Conservation (phyloP, 2,113 vertebrate genomes). For the Callithrix jacchus region DNA sequence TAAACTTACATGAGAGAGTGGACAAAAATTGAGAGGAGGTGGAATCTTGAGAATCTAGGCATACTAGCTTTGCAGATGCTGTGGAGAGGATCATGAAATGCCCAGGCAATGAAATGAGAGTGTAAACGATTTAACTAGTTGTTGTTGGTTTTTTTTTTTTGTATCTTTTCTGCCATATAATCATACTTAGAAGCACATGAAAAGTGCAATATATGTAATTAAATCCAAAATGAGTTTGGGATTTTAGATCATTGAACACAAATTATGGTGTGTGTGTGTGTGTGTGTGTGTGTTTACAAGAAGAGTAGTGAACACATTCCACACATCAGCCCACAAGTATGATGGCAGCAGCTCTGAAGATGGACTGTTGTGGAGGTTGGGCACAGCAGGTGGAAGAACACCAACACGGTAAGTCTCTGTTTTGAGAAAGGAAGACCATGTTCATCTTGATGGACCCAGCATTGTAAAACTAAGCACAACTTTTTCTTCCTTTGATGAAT, state of each 20-base stretch:
- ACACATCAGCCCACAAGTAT: too few species aligned
- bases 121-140: neutral
- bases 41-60: neutral
- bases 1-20: neutral
- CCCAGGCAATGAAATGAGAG: neutral
- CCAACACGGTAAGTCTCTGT: too few species aligned
- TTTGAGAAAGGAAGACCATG: neutral
- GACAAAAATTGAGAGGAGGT: neutral
- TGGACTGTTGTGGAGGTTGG: accelerated
- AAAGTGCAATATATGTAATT: neutral
- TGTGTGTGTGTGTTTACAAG: neutral
- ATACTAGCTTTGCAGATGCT: neutral
- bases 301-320: neutral
- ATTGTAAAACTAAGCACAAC: neutral
- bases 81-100: neutral
- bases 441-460: neutral
- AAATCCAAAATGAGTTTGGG: neutral
- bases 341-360: neutral
- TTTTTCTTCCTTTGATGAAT: neutral
- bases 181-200: neutral
- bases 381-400: neutral
- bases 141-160: neutral
- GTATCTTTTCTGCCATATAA: too few species aligned
- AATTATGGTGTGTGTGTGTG: neutral
- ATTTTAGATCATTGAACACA: neutral